A percentile compares a stretch with the other conserved stretches of the same genome.
Evolutionary conservation across 2,113 vertebrate species (phyloP).

Genomic region (Rhinolophus sinicus): DNA sequence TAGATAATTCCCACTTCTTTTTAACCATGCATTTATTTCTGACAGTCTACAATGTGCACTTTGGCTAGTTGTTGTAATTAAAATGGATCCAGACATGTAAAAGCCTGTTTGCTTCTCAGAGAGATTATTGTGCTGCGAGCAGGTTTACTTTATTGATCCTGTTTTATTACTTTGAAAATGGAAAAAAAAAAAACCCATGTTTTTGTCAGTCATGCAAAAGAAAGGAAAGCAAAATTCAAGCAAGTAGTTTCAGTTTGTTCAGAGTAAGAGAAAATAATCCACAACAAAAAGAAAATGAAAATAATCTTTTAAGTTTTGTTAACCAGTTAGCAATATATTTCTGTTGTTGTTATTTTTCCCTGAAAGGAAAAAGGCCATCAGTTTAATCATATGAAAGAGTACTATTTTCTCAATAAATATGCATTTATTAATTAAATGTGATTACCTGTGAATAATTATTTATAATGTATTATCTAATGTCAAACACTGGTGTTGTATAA

Average conservation of each 20-base stretch:
- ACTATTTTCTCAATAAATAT: not conserved
- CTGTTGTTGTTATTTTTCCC: not conserved
- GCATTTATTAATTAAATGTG: not conserved
- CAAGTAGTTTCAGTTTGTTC: not conserved
- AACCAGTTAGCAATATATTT: not conserved
- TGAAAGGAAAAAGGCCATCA: not conserved
- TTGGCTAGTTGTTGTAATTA: constrained; percentile 34
- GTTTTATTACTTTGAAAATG: constrained; percentile 72
- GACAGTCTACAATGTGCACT: not conserved
- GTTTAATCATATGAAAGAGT: not conserved
- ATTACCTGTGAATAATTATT: not conserved
- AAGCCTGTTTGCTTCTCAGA: not conserved
- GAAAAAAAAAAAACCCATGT: constrained; percentile 37
- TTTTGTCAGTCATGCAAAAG: constrained; percentile 66
- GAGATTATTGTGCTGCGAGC: constrained; percentile 24
- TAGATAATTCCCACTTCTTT: not conserved
- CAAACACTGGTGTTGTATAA: not conserved
- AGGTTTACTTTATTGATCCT: constrained; percentile 58
- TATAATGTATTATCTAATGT: not conserved
- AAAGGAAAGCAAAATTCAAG: not conserved
- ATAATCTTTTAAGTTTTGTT: not conserved
- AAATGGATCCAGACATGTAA: constrained; percentile 26
- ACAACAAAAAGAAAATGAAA: constrained; percentile 26
- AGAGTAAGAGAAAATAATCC: constrained; percentile 17
- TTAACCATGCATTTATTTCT: constrained; percentile 8